Evolutionary conservation across 2,888 invertebrate genomes (phyloP).

Genomic region (Craniophora ligustri): DNA sequence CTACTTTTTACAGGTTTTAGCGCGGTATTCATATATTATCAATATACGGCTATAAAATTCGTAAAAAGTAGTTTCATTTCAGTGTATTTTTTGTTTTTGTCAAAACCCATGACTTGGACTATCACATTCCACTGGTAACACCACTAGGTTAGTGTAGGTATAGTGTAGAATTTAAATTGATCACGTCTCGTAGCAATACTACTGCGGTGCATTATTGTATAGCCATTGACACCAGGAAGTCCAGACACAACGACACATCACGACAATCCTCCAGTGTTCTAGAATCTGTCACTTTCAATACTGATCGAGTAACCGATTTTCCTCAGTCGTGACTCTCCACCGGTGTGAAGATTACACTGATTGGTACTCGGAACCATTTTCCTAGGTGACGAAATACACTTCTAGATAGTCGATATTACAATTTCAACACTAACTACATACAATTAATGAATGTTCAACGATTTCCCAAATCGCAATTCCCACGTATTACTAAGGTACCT

Average conservation of each 20-base stretch:
- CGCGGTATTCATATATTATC: too few relatives aligned
- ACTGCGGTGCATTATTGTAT: too few relatives aligned
- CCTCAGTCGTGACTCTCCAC: conserved; percentile 20
- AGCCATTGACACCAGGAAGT: conserved; percentile 9
- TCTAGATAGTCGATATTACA: conserved; percentile 5
- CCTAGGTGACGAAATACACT: conserved; percentile 28
- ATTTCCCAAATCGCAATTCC: conserved; percentile 44
- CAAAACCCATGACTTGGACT: too few relatives aligned
- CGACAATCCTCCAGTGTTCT: conserved; percentile 7
- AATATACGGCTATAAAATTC: too few relatives aligned
- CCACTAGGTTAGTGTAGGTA: too few relatives aligned
- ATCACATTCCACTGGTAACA: too few relatives aligned
- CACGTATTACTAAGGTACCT: conserved; percentile 42
- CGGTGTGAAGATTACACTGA: conserved; percentile 12
- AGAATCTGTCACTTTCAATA: conserved; percentile 6
- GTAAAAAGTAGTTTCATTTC: too few relatives aligned
- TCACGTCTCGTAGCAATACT: too few relatives aligned
- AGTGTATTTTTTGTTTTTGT: too few relatives aligned
- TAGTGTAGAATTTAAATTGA: too few relatives aligned
- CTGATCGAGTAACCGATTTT: conserved; percentile 28
- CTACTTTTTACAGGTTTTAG: too few relatives aligned
- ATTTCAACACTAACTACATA: conserved; percentile 15
- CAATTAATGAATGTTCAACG: conserved; percentile 31
- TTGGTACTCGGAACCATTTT: conserved; percentile 20
- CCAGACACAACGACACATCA: conserved; percentile 11